Evolutionary conservation across 2,797 vertebrate species (phyloP).

Genomic region (Cetoscarus ocellatus): DNA sequence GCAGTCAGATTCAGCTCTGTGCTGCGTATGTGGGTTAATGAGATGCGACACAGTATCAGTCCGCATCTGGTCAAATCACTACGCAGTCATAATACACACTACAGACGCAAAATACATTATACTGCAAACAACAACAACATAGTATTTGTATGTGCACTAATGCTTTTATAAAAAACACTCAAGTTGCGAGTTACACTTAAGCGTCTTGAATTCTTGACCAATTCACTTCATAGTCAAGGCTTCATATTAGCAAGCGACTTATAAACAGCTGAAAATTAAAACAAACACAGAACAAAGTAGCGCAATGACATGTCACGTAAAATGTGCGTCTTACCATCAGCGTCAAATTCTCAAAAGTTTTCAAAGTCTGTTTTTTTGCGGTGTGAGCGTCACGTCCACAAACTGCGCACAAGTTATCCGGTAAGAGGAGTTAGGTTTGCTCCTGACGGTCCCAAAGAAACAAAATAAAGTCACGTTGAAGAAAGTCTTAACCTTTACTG

Average conservation of each 20-base stretch:
- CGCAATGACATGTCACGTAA: background rate
- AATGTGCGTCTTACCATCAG: conserved; percentile 63
- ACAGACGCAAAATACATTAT: background rate
- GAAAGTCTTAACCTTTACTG: background rate
- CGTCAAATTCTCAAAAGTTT: conserved; percentile 8
- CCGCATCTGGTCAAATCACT: conserved; percentile 19
- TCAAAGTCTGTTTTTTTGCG: background rate
- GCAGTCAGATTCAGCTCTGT: conserved; percentile 42
- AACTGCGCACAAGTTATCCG: background rate
- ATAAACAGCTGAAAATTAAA: no score
- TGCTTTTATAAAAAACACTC: no score
- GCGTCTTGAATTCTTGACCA: no score
- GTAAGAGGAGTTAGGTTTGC: background rate
- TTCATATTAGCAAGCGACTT: no score
- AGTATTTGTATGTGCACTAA: no score
- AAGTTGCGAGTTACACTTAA: no score
- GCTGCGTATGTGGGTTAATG: conserved; percentile 70
- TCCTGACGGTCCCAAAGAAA: conserved; percentile 24
- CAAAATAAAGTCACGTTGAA: conserved; percentile 46
- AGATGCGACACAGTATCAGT: conserved; percentile 63
- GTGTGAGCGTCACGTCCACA: background rate
- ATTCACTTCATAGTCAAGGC: no score
- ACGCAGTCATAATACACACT: background rate
- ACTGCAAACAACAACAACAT: no score
- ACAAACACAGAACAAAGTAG: no score